Evolutionary conservation across 2,888 invertebrate species (phyloP), one percentile per base, ranked within the genome.

Genomic region (Hymenopus coronatus): DNA sequence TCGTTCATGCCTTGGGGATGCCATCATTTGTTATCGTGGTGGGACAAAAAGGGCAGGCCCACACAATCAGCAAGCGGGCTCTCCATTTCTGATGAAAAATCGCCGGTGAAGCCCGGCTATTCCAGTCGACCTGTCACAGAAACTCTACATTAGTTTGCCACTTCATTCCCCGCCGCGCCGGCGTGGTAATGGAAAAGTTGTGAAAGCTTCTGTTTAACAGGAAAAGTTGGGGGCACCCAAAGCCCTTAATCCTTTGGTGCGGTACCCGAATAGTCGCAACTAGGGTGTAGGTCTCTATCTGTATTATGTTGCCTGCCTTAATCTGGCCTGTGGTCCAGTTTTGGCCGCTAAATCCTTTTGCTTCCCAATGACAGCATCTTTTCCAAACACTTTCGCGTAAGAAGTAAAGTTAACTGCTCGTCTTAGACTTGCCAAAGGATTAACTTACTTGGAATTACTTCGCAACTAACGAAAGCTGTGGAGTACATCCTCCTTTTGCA

Each of bases 111-210:
- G 54, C 20, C 54, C 30, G 15, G 2, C 54, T 28, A 30, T 86
- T 86, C 40, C 86, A 81, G 70, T 30, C n/a, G 86, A 86, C 86
- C 86, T 86, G 86, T 86, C 86, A 81, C 54, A 70, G 81, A 86
- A 86, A 86, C 54, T 86, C n/a, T 1, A 20, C 81, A 70, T 81
- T 81, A 86, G 86, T 81, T 86, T 81, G 25, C 86, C 54, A 70
- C 54, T 70, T 70, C 54, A 70, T 70, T 70, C 54, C 54, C 54
- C 54, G 54, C 54, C 54, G 54, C 54, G 54, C 20, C 54, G 54
- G 54, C 54, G 54, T 25, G 15, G 54, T 86, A 86, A 86, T 86
- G 86, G 86, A 86, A 86, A 86, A 86, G 86, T 86, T 86, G 28
- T 20, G 86, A 81, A 86, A 86, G 86, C 86, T 86, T 81, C 9